Conservation (phyloP, 2,113 vertebrate genomes). For the Coptodon bakossiorum region DNA sequence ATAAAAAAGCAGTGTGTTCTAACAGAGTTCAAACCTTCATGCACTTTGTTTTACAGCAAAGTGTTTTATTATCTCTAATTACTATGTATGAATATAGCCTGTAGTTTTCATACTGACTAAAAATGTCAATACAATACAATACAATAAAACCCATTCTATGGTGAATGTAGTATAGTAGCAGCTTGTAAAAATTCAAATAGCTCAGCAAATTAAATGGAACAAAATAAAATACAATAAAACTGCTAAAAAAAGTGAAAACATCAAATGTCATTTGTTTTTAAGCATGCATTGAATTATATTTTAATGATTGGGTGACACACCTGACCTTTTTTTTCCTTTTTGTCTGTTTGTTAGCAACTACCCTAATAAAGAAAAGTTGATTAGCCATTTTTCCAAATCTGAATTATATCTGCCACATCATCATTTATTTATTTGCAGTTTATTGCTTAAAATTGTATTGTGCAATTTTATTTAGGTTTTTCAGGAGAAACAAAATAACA, state of each 20-base stretch:
- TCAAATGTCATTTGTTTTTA: background rate
- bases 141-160: background rate
- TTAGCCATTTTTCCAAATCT: background rate
- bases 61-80: background rate
- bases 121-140: background rate
- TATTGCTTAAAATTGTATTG: background rate
- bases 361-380: background rate
- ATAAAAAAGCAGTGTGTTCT: background rate
- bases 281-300: background rate
- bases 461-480: background rate
- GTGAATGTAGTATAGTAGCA: background rate
- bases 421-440: background rate
- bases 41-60: background rate
- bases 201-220: background rate
- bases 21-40: background rate
- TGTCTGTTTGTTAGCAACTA: too few species aligned
- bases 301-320: background rate
- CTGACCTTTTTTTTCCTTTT: too few species aligned
- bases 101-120: background rate
- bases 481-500: background rate
- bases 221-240: background rate
- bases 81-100: background rate
- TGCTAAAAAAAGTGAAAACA: background rate
- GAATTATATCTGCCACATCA: background rate
- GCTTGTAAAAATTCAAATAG: background rate